Conservation (phyloP, 2,888 invertebrate species). For the Drosophila neonasuta region DNA sequence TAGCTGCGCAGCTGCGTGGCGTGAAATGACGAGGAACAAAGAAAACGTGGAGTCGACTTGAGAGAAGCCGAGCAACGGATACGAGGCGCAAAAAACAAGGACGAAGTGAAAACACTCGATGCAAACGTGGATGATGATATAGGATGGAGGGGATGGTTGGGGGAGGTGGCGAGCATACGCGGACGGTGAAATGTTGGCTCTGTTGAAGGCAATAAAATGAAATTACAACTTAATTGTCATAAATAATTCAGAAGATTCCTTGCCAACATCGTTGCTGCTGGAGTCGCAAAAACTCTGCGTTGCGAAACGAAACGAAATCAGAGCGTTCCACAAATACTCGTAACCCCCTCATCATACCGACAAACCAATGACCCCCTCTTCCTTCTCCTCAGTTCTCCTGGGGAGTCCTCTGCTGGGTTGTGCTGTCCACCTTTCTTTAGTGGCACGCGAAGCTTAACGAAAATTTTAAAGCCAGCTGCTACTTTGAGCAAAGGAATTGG, state of each 20-base stretch:
- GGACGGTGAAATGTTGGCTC: slow-evolving; percentile 64
- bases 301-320: slow-evolving; percentile 51
- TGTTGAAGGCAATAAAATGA: slow-evolving; percentile 70
- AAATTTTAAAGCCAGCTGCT: slow-evolving; percentile 64
- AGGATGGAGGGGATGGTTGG: background rate
- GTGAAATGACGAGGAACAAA: slow-evolving; percentile 62
- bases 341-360: slow-evolving; percentile 1
- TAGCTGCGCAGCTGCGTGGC: slow-evolving; percentile 65
- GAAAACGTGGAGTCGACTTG: slow-evolving; percentile 33
- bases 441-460: slow-evolving; percentile 33
- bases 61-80: slow-evolving; percentile 31
- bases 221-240: slow-evolving; percentile 76
- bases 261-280: slow-evolving; percentile 32
- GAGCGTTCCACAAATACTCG: slow-evolving; percentile 38
- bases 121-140: slow-evolving; percentile 1
- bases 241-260: slow-evolving; percentile 71
- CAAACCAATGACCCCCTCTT: background rate
- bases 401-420: background rate
- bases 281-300: slow-evolving; percentile 55
- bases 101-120: background rate
- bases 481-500: slow-evolving; percentile 47
- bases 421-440: slow-evolving; percentile 28
- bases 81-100: slow-evolving; percentile 14
- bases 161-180: slow-evolving; percentile 31
- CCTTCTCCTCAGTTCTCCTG: background rate